Base-by-base conservation (phyloP, 2,797 vertebrate species). In the Spatula versicolor region DNA sequence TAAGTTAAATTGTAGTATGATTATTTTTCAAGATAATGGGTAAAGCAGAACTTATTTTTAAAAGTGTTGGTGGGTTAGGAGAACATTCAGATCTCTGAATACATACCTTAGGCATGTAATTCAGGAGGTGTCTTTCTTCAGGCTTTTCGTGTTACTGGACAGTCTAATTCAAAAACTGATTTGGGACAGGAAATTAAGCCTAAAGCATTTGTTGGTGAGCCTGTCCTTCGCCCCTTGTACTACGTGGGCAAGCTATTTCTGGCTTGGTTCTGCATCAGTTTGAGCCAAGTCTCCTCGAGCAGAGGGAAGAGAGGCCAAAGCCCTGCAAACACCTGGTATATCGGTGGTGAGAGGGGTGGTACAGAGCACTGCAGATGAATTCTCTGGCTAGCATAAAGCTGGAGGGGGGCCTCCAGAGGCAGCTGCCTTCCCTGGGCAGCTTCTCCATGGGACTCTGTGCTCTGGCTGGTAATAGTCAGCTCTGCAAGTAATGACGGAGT, bases 301-400 rank as follows among this genome's bases (percentile, higher is more conserved):
- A 28, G 21, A 72, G 4, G 21, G 8, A 76, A 31, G 75, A 67
- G 86, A 77, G 26, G 6, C 15, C 13, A n/a, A 83, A 81, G 7
- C 39, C 43, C 22, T 28, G 8, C 0, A 1, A 46, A 7, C 7
- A 4, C 19, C 3, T 0, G 80, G 35, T 39, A 1, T 83, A 0
- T 22, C 50, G n/a, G 12, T 64, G 6, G 31, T 43, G 52, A 54
- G 45, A 39, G 21, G 25, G 13, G 25, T 22, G 13, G 11, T 45
- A n/a, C 60, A 25, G 60, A 11, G 50, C 72, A 1, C 19, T 33
- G 33, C 35, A 72, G 26, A 9, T 52, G 22, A 62, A 22, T 45
- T 31, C 28, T 14, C 25, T 28, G 35, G 13, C 16, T 26, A 3
- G 2, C 2, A 1, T 3, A 31, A 31, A 37, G 10, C 10, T 56